Base-by-base conservation (phyloP, 1,140 invertebrate species). In the Papilio aristodemus region DNA sequence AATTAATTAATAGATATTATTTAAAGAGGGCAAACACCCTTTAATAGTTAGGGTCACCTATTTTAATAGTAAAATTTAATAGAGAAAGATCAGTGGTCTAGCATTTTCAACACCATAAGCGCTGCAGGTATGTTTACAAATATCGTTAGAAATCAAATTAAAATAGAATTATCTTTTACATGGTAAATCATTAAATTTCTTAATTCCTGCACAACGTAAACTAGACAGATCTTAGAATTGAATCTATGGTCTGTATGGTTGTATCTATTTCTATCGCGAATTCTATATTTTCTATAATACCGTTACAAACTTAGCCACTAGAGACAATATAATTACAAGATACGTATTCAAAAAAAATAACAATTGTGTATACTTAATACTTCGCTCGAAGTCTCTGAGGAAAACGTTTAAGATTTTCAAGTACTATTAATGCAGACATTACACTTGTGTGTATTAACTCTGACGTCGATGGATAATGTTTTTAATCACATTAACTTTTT, bases 401-500 rank as follows among this genome's bases (percentile, higher is more conserved):
- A 22, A 50, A 54, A 54, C 19, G 17, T 22, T 46, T 19, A 46
- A 46, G 14, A 46, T 19, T 3, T 54, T 54, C 19, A 54, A 54
- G 46, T 54, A 54, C 22, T 39, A 10, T 46, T 3, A 50, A 50
- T 50, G 9, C 10, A 54, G 46, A 22, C 10, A 4, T 50, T 25
- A 50, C 10, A 50, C 19, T 11, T 14, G 6, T 54, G 10, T 14
- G 41, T 43, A 43, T 54, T 13, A 54, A 54, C 46, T 54, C 19
- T 54, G 46, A 54, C 46, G 46, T 54, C 17, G 9, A 25, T 22
- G 46, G 17, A 54, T 54, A 22, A 54, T 54, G 19, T 54, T 54
- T 50, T 50, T 54, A 54, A 54, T 54, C 46, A 54, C 46, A 22
- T 54, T 54, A 22, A 54, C 19, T 54, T 54, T 43, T 54, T 54